A percentile compares a stretch with the other conserved stretches of the same genome.
Conservation (phyloP, 1,140 invertebrate genomes). For the Myzus persicae region DNA sequence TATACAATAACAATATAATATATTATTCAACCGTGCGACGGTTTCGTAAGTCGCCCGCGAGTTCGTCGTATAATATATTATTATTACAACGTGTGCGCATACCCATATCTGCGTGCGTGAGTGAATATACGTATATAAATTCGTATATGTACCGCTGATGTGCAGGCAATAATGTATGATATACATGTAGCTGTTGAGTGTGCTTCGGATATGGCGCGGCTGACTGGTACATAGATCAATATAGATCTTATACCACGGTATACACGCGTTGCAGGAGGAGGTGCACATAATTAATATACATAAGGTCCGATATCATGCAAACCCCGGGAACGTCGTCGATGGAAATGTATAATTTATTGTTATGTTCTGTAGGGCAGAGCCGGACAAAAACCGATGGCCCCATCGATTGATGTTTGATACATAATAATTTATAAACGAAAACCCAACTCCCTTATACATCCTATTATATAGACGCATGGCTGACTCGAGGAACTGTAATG, state of each 20-base stretch:
- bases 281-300: background rate
- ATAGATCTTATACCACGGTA: background rate
- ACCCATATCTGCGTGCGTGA: background rate
- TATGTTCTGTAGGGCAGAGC: background rate
- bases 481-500: no score
- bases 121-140: no score
- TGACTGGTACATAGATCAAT: background rate
- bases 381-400: no score
- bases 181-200: background rate
- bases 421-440: no score
- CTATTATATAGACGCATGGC: no score
- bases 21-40: constrained; percentile 24
- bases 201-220: background rate
- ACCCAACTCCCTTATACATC: no score
- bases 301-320: background rate
- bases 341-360: background rate
- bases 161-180: no score
- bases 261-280: background rate
- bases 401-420: no score
- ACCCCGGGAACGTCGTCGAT: background rate
- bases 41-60: constrained; percentile 11
- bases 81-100: background rate
- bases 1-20: constrained; percentile 36
- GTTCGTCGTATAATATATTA: constrained; percentile 12
- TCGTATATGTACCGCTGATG: no score